A percentile compares a stretch with the other conserved stretches of the same genome.
Conservation (phyloP, 30 jellyfish, hydroid and myxozoan genomes). For the Aurelia aurita region DNA sequence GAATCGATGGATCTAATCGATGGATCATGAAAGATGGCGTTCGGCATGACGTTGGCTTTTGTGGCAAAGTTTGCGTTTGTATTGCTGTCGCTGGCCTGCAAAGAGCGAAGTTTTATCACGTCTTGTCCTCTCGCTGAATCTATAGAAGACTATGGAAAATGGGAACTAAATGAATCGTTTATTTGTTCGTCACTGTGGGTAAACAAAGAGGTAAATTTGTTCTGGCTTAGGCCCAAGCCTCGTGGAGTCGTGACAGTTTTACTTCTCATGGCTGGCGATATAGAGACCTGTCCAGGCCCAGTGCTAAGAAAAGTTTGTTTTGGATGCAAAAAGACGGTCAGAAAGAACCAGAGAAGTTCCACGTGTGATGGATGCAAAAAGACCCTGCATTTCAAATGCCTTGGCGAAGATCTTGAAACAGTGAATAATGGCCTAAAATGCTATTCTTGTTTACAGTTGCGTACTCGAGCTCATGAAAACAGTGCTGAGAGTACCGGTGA, state of each 20-base stretch:
- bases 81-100: slow-evolving; percentile 23
- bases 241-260: slow-evolving; percentile 4
- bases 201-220: slow-evolving; percentile 24
- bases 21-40: too few species aligned
- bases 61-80: slow-evolving; percentile 11
- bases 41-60: too few species aligned
- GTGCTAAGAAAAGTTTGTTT: slow-evolving; percentile 35
- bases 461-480: slow-evolving; percentile 31
- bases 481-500: slow-evolving; percentile 18
- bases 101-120: slow-evolving; percentile 19
- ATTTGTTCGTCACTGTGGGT: slow-evolving; percentile 30
- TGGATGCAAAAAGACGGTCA: slow-evolving; percentile 22
- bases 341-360: slow-evolving; percentile 34
- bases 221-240: slow-evolving; percentile 25
- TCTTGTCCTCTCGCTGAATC: slow-evolving; percentile 3
- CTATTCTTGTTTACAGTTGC: slow-evolving; percentile 26
- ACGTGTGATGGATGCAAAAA: slow-evolving; percentile 45
- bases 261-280: slow-evolving; percentile 31
- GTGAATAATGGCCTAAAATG: slow-evolving; percentile 28
- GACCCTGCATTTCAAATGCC: slow-evolving; percentile 45
- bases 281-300: slow-evolving; percentile 15
- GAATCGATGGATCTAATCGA: too few species aligned
- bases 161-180: slow-evolving; percentile 17
- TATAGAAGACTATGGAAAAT: slow-evolving; percentile 17
- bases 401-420: slow-evolving; percentile 28